Base-by-base conservation (phyloP, 1,140 invertebrate genomes). In the Eriosoma lanigerum region DNA sequence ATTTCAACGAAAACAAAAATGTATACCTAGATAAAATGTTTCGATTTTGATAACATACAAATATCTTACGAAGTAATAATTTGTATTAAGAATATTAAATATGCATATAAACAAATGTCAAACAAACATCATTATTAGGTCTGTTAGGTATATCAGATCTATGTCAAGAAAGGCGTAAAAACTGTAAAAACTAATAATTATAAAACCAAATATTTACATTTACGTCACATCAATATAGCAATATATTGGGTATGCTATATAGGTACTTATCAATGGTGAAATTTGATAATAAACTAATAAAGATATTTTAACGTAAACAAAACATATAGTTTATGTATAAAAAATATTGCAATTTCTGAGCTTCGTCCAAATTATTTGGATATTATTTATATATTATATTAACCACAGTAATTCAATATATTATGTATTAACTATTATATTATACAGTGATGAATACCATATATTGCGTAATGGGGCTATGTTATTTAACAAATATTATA, bases 231-330 rank as follows among this genome's bases (percentile, higher is more conserved):
- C 26, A 32, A 2, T 19, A 17, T 17, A n/a, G n/a, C n/a, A n/a
- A n/a, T n/a, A n/a, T n/a, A n/a, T n/a, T n/a, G n/a, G n/a, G n/a
- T n/a, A n/a, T n/a, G n/a, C n/a, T n/a, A n/a, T n/a, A n/a, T 32
- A 62, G 17, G 32, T 38, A 38, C 32, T 38, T 38, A 38, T 4
- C 3, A 10, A 62, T 5, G 32, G 58, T 60, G 26, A 60, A 26
- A 32, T 38, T n/a, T 38, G 2, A 12, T 64, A 64, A 19, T 38
- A 38, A 13, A 44, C 62, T 38, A 38, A 38, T 38, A 64, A 64
- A 9, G 38, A 64, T n/a, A n/a, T n/a, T n/a, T 64, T n/a, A 19
- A 64, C 32, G n/a, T 64, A 64, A 64, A 64, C 62, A 64, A 64
- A 62, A 62, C 60, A 62, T 62, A 8, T 62, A 29, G 21, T 32